Conservation (phyloP, 2,888 invertebrate species). For the Hipparchia semele region DNA sequence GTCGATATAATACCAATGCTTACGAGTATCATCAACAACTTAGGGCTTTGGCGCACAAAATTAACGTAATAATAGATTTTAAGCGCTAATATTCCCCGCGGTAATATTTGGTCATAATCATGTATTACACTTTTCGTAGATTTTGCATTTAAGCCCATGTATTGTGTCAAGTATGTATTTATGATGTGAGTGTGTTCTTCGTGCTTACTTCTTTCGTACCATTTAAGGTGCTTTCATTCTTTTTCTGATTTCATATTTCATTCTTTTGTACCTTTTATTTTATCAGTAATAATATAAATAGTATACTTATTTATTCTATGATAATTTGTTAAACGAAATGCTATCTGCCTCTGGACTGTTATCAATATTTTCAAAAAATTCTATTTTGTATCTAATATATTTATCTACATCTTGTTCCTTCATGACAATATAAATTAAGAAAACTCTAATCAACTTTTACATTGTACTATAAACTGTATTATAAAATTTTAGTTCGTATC, state of each 20-base stretch:
- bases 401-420: slow-evolving; percentile 74
- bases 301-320: slow-evolving; percentile 18
- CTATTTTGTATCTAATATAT: slow-evolving; percentile 42
- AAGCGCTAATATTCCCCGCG: slow-evolving; percentile 73
- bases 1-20: slow-evolving; percentile 52
- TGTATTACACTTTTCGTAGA: slow-evolving; percentile 78
- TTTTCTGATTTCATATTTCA: slow-evolving; percentile 26
- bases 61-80: slow-evolving; percentile 65
- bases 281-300: slow-evolving; percentile 11
- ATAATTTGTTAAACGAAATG: slow-evolving; percentile 15
- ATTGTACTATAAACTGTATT: slow-evolving; percentile 28
- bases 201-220: slow-evolving; percentile 52
- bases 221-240: slow-evolving; percentile 25
- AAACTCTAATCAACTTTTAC: slow-evolving; percentile 38
- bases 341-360: slow-evolving; percentile 21
- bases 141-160: slow-evolving; percentile 80
- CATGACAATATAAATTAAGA: slow-evolving; percentile 55
- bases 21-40: slow-evolving; percentile 61
- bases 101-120: slow-evolving; percentile 76
- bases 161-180: slow-evolving; percentile 73
- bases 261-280: slow-evolving; percentile 23
- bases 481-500: slow-evolving; percentile 36
- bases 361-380: slow-evolving; percentile 31
- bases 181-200: slow-evolving; percentile 76
- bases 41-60: slow-evolving; percentile 80